Conservation (phyloP, 2,888 invertebrate genomes). For the Rotaria sp. region DNA sequence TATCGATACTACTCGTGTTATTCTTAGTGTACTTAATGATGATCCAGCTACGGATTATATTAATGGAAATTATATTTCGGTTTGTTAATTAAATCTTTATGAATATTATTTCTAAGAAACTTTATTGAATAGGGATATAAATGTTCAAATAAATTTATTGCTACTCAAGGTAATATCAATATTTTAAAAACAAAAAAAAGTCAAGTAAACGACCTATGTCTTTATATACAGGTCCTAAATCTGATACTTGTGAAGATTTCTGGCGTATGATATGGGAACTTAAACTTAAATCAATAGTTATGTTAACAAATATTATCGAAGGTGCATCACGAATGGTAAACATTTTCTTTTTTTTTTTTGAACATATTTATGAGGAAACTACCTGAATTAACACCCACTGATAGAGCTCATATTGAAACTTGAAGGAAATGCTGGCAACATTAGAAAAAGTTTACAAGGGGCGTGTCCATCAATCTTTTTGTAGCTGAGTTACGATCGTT, state of each 20-base stretch:
- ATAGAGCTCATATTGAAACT: no score
- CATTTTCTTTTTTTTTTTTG: not conserved
- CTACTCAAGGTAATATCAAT: slow-evolving; percentile 16
- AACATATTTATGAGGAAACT: no score
- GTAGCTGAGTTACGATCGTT: no score
- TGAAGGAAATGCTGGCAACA: no score
- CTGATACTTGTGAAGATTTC: slow-evolving; percentile 16
- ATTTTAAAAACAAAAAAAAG: not conserved
- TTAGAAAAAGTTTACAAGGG: no score
- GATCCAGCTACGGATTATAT: slow-evolving; percentile 29
- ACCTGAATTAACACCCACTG: no score
- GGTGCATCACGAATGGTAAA: slow-evolving; percentile 15
- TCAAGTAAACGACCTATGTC: no score
- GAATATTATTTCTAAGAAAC: not conserved
- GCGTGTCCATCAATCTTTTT: no score
- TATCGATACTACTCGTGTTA: slow-evolving; percentile 14
- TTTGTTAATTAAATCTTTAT: not conserved
- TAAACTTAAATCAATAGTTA: not conserved
- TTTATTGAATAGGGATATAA: not conserved
- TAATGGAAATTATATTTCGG: slow-evolving; percentile 18
- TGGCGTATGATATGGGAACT: slow-evolving; percentile 27
- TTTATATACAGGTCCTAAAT: not conserved
- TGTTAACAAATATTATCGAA: slow-evolving; percentile 28
- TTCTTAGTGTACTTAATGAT: not conserved
- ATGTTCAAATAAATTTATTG: not conserved